Evolutionary conservation across 2,113 vertebrate species (phyloP).

Genomic region (Eleginops maclovinus): DNA sequence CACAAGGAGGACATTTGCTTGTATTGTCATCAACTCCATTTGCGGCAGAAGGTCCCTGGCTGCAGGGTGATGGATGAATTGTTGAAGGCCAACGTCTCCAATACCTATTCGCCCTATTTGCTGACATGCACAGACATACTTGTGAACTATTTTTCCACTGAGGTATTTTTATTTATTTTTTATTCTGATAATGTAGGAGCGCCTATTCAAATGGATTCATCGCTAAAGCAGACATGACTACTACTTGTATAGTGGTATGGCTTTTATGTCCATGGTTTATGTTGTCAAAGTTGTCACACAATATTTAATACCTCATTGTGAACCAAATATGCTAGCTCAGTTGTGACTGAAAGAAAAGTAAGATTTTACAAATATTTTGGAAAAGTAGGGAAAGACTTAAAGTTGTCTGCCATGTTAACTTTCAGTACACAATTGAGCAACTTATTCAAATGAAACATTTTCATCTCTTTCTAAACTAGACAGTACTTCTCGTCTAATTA

Average conservation of each 20-base stretch:
- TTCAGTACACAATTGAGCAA: not conserved
- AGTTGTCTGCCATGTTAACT: not conserved
- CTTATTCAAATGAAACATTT: constrained; percentile 42
- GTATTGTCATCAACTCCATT: constrained; percentile 78
- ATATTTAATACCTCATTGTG: not conserved
- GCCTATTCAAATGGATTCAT: not conserved
- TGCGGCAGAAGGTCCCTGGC: constrained; percentile 57
- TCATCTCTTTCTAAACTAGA: constrained; percentile 38
- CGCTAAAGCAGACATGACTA: not conserved
- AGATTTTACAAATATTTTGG: not conserved
- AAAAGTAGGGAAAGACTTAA: constrained; percentile 1
- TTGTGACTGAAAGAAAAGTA: too few species aligned
- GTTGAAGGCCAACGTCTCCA: constrained; percentile 36
- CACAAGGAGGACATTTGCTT: constrained; percentile 78
- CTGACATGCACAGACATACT: constrained; percentile 35
- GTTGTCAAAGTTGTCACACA: not conserved
- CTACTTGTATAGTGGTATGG: not conserved
- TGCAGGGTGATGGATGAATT: constrained; percentile 63
- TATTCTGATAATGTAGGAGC: not conserved
- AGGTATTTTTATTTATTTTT: constrained; percentile 23
- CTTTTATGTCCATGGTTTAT: not conserved
- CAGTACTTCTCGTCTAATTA: constrained; percentile 49
- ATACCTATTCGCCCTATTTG: constrained; percentile 23
- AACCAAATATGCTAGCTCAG: too few species aligned
- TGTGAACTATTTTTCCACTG: not conserved